Evolutionary conservation across 2,888 invertebrate genomes (phyloP).

Genomic region (Germaria angustata): DNA sequence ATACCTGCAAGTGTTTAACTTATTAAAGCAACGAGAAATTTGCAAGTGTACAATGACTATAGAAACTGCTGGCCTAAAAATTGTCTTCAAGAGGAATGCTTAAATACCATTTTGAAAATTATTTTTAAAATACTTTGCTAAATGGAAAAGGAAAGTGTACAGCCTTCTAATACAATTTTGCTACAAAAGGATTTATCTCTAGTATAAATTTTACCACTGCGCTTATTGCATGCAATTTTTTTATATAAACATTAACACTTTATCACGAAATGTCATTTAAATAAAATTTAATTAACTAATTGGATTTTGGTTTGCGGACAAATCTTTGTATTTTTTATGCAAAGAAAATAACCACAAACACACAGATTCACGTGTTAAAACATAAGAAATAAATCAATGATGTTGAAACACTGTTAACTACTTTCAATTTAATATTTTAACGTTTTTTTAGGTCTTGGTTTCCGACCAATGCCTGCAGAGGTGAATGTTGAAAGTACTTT

Average conservation of each 20-base stretch:
- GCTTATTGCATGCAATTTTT: too few relatives aligned
- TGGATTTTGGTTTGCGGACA: constrained; percentile 67
- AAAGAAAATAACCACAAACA: background rate
- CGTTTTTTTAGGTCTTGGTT: constrained; percentile 89
- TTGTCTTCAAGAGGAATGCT: too few relatives aligned
- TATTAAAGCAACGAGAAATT: too few relatives aligned
- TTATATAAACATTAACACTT: constrained; percentile 34
- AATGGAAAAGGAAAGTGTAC: too few relatives aligned
- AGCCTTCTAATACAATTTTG: background rate
- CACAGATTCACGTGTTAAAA: background rate
- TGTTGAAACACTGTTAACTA: background rate
- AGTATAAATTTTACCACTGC: too few relatives aligned
- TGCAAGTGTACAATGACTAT: too few relatives aligned
- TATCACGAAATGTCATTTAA: constrained; percentile 43
- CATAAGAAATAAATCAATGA: background rate
- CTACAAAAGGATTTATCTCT: background rate
- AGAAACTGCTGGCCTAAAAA: too few relatives aligned
- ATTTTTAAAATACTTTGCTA: too few relatives aligned
- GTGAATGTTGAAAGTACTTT: constrained; percentile 96
- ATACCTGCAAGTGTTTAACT: too few relatives aligned
- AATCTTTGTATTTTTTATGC: constrained; percentile 15
- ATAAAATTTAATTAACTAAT: constrained; percentile 74
- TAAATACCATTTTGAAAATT: too few relatives aligned
- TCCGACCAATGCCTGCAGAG: constrained; percentile 96
- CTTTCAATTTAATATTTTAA: constrained; percentile 40